Evolutionary conservation across 1,140 invertebrate genomes (phyloP), one percentile per base, ranked within the genome.

Genomic region (Formica exsecta): DNA sequence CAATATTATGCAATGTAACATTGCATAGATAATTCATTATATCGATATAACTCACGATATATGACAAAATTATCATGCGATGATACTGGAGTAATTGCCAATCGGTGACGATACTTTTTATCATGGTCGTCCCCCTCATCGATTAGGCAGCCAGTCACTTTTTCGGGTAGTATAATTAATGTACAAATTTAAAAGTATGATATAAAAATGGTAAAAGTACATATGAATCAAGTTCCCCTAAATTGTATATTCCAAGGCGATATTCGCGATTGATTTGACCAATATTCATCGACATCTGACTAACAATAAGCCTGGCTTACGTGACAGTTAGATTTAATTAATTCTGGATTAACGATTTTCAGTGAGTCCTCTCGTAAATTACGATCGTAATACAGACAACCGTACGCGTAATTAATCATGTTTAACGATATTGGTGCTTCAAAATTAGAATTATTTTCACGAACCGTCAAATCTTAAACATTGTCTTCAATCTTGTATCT

Each of bases 251-350:
- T 61, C 25, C 38, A 64, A 19, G 4, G 59, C 13, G n/a, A 13
- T 32, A 22, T 44, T 29, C 16, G 25, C 16, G 25, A 79, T 38
- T 54, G 44, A 80, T 16, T 79, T n/a, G 3, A 29, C 48, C 13
- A 36, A 1, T n/a, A 48, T 29, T 70, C 29, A 3, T 57, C 25
- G 6, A 57, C 16, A 44, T n/a, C 44, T 41, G 41, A 62, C 13
- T 7, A 25, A 41, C 8, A 11, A 9, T 41, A 6, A 41, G 16
- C 2, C 13, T 36, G n/a, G 22, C 4, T 57, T 5, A 22, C 36
- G 29, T 38, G 62, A 57, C 64, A 41, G 29, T 38, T 29, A 2
- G 29, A 9, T 57, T 68, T 80, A 68, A 54, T 79, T 66, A 36
- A 51, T 19, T n/a, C 59, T 6, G n/a, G 7, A n/a, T 68, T 36